Evolutionary conservation across 35 echinoderm and acorn worm genomes (phyloP), one percentile per base, ranked within the genome.

Genomic region (Amphiura filiformis): DNA sequence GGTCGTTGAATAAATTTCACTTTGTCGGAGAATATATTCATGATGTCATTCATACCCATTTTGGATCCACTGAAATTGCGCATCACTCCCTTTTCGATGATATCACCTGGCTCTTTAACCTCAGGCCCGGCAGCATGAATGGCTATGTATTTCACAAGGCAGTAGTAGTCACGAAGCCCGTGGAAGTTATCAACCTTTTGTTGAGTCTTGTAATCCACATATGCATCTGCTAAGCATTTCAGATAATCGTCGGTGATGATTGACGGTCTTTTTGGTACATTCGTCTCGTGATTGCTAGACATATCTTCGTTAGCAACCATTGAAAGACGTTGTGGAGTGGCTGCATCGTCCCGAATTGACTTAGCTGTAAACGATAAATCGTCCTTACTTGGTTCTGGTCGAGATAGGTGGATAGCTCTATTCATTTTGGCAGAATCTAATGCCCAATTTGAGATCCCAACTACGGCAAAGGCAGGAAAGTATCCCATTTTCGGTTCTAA

Each of bases 351-450:
- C 30, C 84, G 84, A 26, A 89, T 81, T 0, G 76, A 80, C 87
- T 49, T 81, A 36, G 87, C 87, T 44, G 76, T 89, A 2, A 81
- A 36, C 15, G 61, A 44, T 18, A 89, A 35, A 37, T 89, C 87
- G 0, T 81, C 78, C 35, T 35, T 52, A 56, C 35, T 79, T 89
- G 87, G 87, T 36, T 80, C 87, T 49, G 76, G 76, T 80, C 87
- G 36, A 0, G 87, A 89, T 34, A 89, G 38, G 33, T 44, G 78
- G 14, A 89, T 42, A 40, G 76, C 87, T 36, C 87, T 35, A 37
- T 89, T 89, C 87, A 89, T 89, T 30, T 89, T 89, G 26, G 87
- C 87, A 56, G 87, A 35, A 89, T 89, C 87, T 20, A 89, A 36
- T 0, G 87, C 87, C 87, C 87, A 89, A 42, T 89, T 89, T 20